Base-by-base conservation (phyloP, 2,113 vertebrate species). In the Poeciliopsis retropinna region DNA sequence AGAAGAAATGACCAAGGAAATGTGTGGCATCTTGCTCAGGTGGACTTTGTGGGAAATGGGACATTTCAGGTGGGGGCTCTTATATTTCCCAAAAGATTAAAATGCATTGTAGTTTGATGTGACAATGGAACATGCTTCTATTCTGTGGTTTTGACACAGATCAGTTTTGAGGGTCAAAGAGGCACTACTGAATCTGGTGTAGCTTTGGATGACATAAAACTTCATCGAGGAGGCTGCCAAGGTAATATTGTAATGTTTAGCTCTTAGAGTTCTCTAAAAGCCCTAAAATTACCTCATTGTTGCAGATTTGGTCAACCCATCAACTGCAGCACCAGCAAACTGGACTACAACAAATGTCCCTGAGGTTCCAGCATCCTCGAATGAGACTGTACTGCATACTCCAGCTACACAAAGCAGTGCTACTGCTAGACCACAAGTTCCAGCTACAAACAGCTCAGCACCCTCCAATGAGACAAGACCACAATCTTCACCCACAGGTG, bases 1-100 rank as follows among this genome's bases (percentile, higher is more conserved):
- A 80, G 72, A 41, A 84, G 77, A 15, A 94, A 94, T 72, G 76
- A 93, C 67, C 89, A 93, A 51, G 92, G 93, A 57, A 83, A 95
- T 70, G 13, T 44, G 17, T 96, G 95, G 95, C 85, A 89, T 4
- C 64, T 81, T 54, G 93, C 84, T 68, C 81, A 86, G 19, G 88
- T 96, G 32, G 86, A 92, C 63, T 7, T 95, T 1, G 86, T 15
- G 29, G 67, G 90, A 66, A 76, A 71, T 25, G 85, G 73, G 61
- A 12, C 78, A 62, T 93, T 92, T 34, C 87, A 92, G 85, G 93
- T 91, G 60, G 80, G 74, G 7, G 12, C 2, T 41, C 32, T 34
- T 9, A 10, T 34, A 34, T 34, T 34, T 34, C 10, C 32, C 32
- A 8, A 34, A 34, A 9, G 8, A 34, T 10, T 34, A 34, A 34